Evolutionary conservation across 53 echinoderm and acorn worm species (phyloP).

Genomic region (Crossaster papposus): DNA sequence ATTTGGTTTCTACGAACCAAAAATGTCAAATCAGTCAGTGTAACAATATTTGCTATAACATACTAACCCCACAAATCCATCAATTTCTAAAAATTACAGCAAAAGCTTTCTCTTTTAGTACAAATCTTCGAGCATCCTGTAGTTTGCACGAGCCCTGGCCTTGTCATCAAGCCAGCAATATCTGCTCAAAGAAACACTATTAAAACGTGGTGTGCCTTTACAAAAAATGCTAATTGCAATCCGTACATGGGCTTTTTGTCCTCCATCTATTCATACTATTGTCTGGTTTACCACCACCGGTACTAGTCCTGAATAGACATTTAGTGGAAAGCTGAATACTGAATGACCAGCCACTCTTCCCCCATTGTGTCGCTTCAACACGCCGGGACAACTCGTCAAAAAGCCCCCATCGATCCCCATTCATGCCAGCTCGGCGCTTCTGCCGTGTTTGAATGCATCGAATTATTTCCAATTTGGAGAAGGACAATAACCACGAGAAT

Average conservation of each 20-base stretch:
- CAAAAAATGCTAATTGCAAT: constrained; percentile 67
- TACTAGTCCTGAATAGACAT: constrained; percentile 5
- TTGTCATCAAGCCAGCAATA: not conserved
- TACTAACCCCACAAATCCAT: too few species aligned
- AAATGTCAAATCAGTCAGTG: too few species aligned
- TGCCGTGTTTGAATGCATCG: constrained; percentile 17
- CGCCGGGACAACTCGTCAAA: constrained; percentile 51
- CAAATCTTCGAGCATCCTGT: too few species aligned
- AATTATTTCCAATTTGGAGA: constrained; percentile 74
- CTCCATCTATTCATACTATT: constrained; percentile 40
- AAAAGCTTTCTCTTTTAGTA: too few species aligned
- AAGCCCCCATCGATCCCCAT: constrained; percentile 47
- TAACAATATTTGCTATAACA: too few species aligned
- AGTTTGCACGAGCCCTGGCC: not conserved
- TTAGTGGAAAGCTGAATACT: constrained; percentile 53
- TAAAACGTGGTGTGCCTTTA: not conserved
- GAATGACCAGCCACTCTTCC: constrained; percentile 33
- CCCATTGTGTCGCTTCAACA: constrained; percentile 35
- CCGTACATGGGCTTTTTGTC: constrained; percentile 50
- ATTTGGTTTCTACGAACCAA: too few species aligned
- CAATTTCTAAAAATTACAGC: too few species aligned
- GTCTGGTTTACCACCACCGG: constrained; percentile 22
- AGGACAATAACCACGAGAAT: constrained; percentile 54
- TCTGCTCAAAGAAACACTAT: not conserved
- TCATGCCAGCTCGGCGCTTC: constrained; percentile 44